A percentile compares a stretch with the other conserved stretches of the same genome.
phyloP scores from a whole-genome alignment of 2,797 vertebrate species.

The Poeciliopsis presidionis region DNA sequence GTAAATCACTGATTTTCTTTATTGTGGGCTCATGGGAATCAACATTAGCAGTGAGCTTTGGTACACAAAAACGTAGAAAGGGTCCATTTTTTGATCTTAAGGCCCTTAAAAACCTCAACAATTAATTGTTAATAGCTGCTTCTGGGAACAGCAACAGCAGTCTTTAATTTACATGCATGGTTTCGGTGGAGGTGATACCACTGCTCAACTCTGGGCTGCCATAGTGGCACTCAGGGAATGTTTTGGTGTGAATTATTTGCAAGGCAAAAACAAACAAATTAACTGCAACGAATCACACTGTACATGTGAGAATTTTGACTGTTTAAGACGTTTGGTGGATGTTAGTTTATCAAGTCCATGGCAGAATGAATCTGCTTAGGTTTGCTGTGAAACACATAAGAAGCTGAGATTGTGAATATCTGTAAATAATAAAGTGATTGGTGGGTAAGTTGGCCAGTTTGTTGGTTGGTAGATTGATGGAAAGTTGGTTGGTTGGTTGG shows the following conservation, averaged over 20 bases:
- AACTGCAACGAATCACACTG: neutral
- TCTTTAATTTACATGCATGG: neutral
- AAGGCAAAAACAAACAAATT: neutral
- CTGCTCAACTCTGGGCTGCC: neutral
- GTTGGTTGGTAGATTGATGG: no score
- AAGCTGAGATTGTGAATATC: neutral
- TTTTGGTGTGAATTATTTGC: no score
- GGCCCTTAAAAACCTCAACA: neutral
- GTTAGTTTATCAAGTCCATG: neutral
- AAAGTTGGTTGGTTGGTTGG: neutral
- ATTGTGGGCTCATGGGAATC: neutral
- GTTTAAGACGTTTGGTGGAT: neutral
- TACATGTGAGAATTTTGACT: neutral
- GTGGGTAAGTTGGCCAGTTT: no score
- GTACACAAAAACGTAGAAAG: neutral
- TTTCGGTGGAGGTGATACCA: neutral
- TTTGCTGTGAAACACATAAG: neutral
- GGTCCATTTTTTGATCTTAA: neutral
- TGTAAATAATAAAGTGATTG: neutral
- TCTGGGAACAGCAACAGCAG: constrained; percentile 1
- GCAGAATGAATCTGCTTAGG: neutral
- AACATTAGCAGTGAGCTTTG: neutral
- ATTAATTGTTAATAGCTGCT: neutral
- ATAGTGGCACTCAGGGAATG: neutral
- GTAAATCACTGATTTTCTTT: neutral